phyloP scores from a whole-genome alignment of 2,113 vertebrate genomes.

The Cyprinodon tularosa region DNA sequence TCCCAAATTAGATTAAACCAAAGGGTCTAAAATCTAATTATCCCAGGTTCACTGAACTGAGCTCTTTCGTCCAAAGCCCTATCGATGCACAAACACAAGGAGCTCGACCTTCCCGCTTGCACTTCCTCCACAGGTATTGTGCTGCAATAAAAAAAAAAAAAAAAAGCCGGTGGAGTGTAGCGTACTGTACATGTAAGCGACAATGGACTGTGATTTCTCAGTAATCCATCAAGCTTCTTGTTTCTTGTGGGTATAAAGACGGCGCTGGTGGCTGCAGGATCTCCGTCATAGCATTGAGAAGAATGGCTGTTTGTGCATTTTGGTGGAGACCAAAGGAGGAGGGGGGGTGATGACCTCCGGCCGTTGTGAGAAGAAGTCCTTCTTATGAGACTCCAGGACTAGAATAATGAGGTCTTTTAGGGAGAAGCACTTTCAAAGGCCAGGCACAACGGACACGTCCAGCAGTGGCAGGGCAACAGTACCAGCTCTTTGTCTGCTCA shows the following conservation, averaged over 20 bases:
- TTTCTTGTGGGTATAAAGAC: conserved; percentile 52
- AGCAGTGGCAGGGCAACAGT: conserved; percentile 61
- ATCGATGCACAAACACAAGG: conserved; percentile 36
- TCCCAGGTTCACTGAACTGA: background rate
- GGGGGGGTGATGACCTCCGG: conserved; percentile 64
- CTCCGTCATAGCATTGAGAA: conserved; percentile 71
- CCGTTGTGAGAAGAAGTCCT: conserved; percentile 69
- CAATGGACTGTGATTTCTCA: conserved; percentile 56
- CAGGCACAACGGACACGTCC: conserved; percentile 57
- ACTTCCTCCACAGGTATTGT: conserved; percentile 64
- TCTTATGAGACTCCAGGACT: conserved; percentile 62
- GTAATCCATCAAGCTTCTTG: conserved; percentile 67
- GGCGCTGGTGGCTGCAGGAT: conserved; percentile 69
- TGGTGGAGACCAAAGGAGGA: background rate
- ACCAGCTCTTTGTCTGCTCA: conserved; percentile 68
- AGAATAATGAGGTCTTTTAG: conserved; percentile 76
- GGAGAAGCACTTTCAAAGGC: conserved; percentile 72
- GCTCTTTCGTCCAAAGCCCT: conserved; percentile 29
- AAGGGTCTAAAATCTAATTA: background rate
- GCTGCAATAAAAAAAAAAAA: conserved; percentile 60
- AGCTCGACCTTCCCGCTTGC: conserved; percentile 44
- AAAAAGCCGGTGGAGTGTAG: conserved; percentile 40
- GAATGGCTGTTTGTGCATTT: conserved; percentile 74
- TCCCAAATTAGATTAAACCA: background rate
- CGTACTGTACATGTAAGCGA: conserved; percentile 61